Evolutionary conservation across 1,140 invertebrate species (phyloP), one percentile per base, ranked within the genome.

Genomic region (Drosophila trapezifrons): DNA sequence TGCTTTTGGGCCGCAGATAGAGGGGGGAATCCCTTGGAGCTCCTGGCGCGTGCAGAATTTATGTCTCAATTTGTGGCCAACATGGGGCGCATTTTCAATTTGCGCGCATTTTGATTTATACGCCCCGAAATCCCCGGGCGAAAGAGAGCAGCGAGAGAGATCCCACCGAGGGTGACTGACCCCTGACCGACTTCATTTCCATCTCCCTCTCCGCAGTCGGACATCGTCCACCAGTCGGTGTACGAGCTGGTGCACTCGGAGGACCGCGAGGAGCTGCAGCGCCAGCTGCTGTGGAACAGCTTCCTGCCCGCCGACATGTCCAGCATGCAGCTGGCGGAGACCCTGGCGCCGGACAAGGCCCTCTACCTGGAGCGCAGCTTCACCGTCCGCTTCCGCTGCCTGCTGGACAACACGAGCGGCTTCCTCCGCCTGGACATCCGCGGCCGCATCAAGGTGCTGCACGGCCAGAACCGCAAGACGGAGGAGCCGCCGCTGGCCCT

Each of bases 161-260:
- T 66, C 54, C 58, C 58, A n/a, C 4, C 10, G 27, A 17, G 55
- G 52, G 65, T 56, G 29, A 67, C 60, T 78, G 64, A 83, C 60
- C 76, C 43, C 56, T 57, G 18, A 54, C 47, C 52, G 29, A 52
- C 51, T 38, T 54, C 51, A 54, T 57, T 43, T 59, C 15, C 10
- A 27, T 35, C 35, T 72, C 29, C 4, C 13, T 46, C 27, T 60
- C 10, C 95, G 42, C 94, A 99, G 98, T 99, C 98, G 64, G 99
- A 99, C 93, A 99, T 99, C 76, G 98, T 99, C 45, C 98, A 99
- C 93, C 98, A 99, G 92, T 98, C 98, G 71, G 98, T 99, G 20
- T 99, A 99, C 94, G 98, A 99, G 92, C 93, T 99, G 91, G 98
- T 99, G 40, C 99, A 99, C 93, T 99, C 98, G 2, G 99, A 99